A percentile compares a stretch with the other conserved stretches of the same genome.
Evolutionary conservation across 2,797 vertebrate species (phyloP).

Genomic region (Antennarius maculatus): DNA sequence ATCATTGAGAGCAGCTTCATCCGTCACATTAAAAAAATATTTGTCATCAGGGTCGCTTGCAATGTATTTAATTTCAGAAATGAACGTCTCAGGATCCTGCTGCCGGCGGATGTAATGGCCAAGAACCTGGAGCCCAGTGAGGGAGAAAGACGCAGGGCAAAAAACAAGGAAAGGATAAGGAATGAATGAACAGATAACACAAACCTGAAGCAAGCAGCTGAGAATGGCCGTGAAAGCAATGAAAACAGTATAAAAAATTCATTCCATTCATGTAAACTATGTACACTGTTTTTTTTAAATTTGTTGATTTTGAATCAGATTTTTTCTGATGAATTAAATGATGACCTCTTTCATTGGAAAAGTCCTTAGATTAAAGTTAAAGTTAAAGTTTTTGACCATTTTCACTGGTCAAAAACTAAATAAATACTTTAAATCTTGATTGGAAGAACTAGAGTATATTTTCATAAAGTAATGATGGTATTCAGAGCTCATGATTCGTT

Average conservation of each 20-base stretch:
- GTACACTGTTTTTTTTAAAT: not conserved
- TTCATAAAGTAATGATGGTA: too few relatives aligned
- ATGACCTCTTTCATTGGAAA: too few relatives aligned
- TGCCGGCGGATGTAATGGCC: slow-evolving; percentile 94
- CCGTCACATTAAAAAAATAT: slow-evolving; percentile 95
- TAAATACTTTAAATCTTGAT: not conserved
- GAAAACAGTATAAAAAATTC: slow-evolving; percentile 21
- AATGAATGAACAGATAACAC: slow-evolving; percentile 21
- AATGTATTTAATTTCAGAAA: slow-evolving; percentile 92
- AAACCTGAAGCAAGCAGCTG: slow-evolving; percentile 23
- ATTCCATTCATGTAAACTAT: too few relatives aligned
- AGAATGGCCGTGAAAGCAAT: slow-evolving; percentile 1
- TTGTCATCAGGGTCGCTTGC: slow-evolving; percentile 94
- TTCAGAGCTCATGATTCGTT: not conserved
- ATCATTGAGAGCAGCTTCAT: slow-evolving; percentile 93
- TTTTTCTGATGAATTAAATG: not conserved
- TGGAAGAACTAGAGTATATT: not conserved
- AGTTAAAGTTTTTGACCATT: too few relatives aligned
- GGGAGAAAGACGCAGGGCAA: slow-evolving; percentile 18
- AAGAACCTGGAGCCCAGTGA: slow-evolving; percentile 83
- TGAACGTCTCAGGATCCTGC: slow-evolving; percentile 91
- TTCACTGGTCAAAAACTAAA: not conserved
- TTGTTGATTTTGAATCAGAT: not conserved
- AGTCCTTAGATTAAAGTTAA: too few relatives aligned
- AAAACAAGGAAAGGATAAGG: not conserved